These are phyloP conservation scores for Babylonia areolata DNA, from an alignment of 1,140 invertebrate species.

Conservation along the genomic window DNA sequence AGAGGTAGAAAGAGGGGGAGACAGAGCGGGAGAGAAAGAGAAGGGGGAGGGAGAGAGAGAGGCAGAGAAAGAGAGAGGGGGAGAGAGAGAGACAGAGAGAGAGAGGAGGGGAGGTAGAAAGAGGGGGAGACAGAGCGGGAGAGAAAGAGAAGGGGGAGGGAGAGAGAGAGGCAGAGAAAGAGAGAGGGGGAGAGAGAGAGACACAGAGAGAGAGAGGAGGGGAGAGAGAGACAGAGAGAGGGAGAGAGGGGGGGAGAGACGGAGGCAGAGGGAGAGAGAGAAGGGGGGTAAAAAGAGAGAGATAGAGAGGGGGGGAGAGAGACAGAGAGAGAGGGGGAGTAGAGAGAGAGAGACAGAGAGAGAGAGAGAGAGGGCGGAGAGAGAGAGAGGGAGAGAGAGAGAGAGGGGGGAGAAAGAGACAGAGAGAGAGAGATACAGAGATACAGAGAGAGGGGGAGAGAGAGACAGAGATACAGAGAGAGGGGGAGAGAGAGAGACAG, in stretches of 20 bases:
- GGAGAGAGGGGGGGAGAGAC: not conserved
- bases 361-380: no score
- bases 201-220: not conserved
- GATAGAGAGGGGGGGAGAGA: no score
- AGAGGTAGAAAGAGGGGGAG: slow-evolving; percentile 7
- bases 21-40: slow-evolving; percentile 18
- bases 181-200: not conserved
- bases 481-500: no score
- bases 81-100: not conserved
- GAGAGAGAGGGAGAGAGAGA: no score
- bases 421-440: no score
- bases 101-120: not conserved
- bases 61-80: not conserved
- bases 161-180: not conserved
- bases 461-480: no score
- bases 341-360: no score
- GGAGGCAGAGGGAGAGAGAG: not conserved
- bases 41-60: not conserved
- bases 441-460: no score
- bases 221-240: not conserved
- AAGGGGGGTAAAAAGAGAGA: no score
- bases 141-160: not conserved
- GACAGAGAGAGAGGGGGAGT: no score
- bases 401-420: no score
- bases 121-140: not conserved